Evolutionary conservation across 2,113 vertebrate genomes (phyloP).

Genomic region (Donacobius atricapilla): DNA sequence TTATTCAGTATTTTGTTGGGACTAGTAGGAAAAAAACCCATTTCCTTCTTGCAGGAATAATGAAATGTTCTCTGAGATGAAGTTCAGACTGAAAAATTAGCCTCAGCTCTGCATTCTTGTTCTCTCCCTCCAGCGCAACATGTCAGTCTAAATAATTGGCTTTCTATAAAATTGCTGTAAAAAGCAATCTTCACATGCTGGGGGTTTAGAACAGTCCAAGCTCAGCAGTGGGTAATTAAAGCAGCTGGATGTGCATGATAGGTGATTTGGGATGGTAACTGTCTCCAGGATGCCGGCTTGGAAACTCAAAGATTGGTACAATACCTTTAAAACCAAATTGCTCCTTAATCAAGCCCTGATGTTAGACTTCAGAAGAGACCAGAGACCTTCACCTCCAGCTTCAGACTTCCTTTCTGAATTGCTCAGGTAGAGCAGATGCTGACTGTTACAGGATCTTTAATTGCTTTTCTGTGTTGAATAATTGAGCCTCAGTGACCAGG

Average conservation of each 20-base stretch:
- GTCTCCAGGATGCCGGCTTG: not conserved
- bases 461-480: conserved; percentile 77
- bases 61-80: not conserved
- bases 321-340: not conserved
- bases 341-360: not conserved
- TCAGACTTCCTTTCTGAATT: not conserved
- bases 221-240: not conserved
- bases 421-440: not conserved
- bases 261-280: not conserved
- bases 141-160: not conserved
- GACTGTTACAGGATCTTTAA: conserved; percentile 67
- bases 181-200: not conserved
- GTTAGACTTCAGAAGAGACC: not conserved
- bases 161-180: not conserved
- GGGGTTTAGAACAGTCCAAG: not conserved
- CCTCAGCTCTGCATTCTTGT: not conserved
- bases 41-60: not conserved
- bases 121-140: not conserved
- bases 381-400: not conserved
- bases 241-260: not conserved
- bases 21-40: not conserved
- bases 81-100: not conserved
- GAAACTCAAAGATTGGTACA: not conserved
- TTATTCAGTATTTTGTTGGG: not conserved
- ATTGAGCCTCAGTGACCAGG: conserved; percentile 66